Evolutionary conservation across 2,888 invertebrate species (phyloP), one percentile per base, ranked within the genome.

Genomic region (Camponotus fellah): DNA sequence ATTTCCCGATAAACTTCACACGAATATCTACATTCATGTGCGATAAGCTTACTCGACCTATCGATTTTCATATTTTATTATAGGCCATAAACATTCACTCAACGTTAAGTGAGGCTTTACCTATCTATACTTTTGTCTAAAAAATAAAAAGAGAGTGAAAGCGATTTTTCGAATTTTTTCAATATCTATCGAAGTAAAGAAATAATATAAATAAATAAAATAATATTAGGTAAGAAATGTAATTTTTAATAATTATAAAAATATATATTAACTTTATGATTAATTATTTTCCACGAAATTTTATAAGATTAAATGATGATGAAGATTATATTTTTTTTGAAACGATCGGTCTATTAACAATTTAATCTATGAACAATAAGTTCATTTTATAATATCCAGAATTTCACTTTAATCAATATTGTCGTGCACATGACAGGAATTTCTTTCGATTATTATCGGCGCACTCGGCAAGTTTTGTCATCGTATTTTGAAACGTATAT

Each of bases 391-490:
- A 66, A 72, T 77, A 85, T 80, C 82, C 82, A 71, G 68, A 84
- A 83, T 90, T 85, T 82, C 83, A 72, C 85, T 87, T 87, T 77
- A 84, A 89, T 89, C 89, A 85, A 89, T 89, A 89, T 82, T 68
- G 87, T 90, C 85, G 90, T 84, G 85, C 65, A 83, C 80, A 46
- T 32, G 34, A 82, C 76, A 82, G 14, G 12, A 68, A 77, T n/a
- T 68, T 56, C 40, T 43, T 12, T 9, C n/a, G 69, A 56, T 77
- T 53, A 37, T 14, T 66, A 68, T 77, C 77, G 77, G 77, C 69
- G 43, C 10, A 49, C 53, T 43, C 60, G 72, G n/a, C 40, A 40
- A 56, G 68, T 43, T 58, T 12, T 2, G 14, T n/a, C 43, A n/a
- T 60, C 43, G 58, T 12, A 10, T 62, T 32, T 64, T 21, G n/a